Base-by-base conservation (phyloP, 2,113 vertebrate species). In the Chlamydotis undulata region DNA sequence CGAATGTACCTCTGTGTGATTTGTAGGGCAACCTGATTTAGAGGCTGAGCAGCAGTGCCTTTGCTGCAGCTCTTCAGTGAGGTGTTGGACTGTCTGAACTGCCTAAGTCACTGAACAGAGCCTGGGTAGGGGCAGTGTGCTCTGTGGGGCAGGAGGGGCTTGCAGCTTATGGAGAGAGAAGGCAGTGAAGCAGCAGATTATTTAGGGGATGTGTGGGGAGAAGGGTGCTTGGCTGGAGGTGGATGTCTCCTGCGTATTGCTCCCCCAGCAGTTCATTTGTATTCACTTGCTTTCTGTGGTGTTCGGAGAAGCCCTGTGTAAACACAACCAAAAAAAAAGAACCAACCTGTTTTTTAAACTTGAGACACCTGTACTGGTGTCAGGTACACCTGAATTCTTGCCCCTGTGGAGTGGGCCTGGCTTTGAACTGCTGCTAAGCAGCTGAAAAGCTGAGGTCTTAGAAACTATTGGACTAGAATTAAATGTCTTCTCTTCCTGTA, bases 31-130 rank as follows among this genome's bases (percentile, higher is more conserved):
- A 9, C n/a, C 39, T 9, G 18, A 7, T 35, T 5, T 9, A 8
- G 13, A 19, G 16, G 57, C 6, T 5, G 10, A 65, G 25, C 14
- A 17, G n/a, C 18, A 23, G 41, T 6, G 39, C 47, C 39, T 49
- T 55, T 9, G 15, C 78, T 26, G 33, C 0, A 2, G n/a, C 74
- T 65, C 29, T 9, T 26, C 17, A 2, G 0, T 12, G 29, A 26
- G 17, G 45, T 1, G 3, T 8, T 21, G 31, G 35, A 19, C 35
- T 49, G 24, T 37, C 22, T 31, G 52, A 24, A 10, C 33, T 47
- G 39, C 16, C 7, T 14, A 3, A 23, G 33, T 33, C 12, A 2
- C 23, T 24, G 41, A 6, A 5, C 2, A 17, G 35, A 45, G 52
- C 26, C 21, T 3, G 26, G 18, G 49, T 26, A 3, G n/a, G 31